A percentile compares a stretch with the other conserved stretches of the same genome.
Evolutionary conservation across 2,113 vertebrate genomes (phyloP).

Genomic region (Bucco capensis): DNA sequence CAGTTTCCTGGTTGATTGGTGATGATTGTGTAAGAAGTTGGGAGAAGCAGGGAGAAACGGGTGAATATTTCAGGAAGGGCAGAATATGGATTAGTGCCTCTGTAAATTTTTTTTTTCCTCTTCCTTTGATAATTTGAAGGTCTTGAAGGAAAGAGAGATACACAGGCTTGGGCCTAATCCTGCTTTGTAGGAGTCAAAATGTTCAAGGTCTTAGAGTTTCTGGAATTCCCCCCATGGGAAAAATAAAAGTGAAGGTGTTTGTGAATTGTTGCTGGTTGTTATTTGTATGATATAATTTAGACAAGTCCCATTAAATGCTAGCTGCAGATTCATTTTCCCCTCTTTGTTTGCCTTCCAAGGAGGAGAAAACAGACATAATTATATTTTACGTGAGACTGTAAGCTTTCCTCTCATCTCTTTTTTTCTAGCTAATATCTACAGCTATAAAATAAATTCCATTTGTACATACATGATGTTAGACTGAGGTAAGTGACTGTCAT

Average conservation of each 20-base stretch:
- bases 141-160: background rate
- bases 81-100: background rate
- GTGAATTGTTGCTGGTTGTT: constrained; percentile 44
- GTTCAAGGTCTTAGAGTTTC: constrained; percentile 16
- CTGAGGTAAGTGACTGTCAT: constrained; percentile 54
- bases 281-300: constrained; percentile 51
- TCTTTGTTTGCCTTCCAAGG: constrained; percentile 58
- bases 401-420: constrained; percentile 52
- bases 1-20: constrained; percentile 37
- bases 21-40: background rate
- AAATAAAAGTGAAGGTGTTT: constrained; percentile 51
- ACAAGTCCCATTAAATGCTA: constrained; percentile 62
- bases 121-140: background rate
- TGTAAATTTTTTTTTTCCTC: background rate
- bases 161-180: background rate
- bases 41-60: background rate
- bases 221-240: constrained; percentile 57
- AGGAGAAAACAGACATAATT: constrained; percentile 67
- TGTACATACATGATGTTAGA: constrained; percentile 42
- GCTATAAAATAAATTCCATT: constrained; percentile 62
- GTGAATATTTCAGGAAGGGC: background rate
- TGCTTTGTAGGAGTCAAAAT: background rate
- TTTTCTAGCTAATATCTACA: constrained; percentile 53
- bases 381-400: constrained; percentile 59
- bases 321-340: constrained; percentile 56